Conservation (phyloP, 1,140 invertebrate species). For the Drosophila baimaii region DNA sequence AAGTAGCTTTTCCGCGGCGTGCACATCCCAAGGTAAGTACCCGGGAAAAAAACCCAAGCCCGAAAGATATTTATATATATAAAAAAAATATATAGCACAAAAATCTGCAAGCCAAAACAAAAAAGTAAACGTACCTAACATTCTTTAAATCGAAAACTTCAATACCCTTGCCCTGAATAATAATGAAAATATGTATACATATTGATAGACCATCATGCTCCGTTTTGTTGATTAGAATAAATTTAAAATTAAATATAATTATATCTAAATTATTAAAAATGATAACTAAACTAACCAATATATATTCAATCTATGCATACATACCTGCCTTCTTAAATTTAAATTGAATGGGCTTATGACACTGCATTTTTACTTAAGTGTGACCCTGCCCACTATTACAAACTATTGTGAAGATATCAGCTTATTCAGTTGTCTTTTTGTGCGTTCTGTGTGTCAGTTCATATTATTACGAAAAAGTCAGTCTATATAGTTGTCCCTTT, state of each 20-base stretch:
- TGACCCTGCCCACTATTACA: too few relatives aligned
- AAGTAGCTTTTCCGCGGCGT: constrained; percentile 99
- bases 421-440: too few relatives aligned
- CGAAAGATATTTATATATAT: not conserved
- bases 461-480: too few relatives aligned
- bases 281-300: too few relatives aligned
- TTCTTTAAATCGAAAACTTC: not conserved
- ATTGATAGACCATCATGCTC: not conserved
- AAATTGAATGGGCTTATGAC: not conserved
- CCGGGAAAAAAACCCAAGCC: constrained; percentile 14
- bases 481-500: too few relatives aligned
- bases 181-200: not conserved
- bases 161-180: not conserved
- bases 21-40: constrained; percentile 98
- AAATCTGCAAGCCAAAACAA: constrained; percentile 2
- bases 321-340: too few relatives aligned
- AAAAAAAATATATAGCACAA: not conserved
- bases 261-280: too few relatives aligned
- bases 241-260: not conserved
- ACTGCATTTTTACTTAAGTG: not conserved
- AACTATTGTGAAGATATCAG: too few relatives aligned
- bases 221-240: too few relatives aligned
- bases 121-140: not conserved
- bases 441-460: too few relatives aligned
- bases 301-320: too few relatives aligned